Conservation (phyloP, 2,888 invertebrate genomes). For the Eupeodes luniger region DNA sequence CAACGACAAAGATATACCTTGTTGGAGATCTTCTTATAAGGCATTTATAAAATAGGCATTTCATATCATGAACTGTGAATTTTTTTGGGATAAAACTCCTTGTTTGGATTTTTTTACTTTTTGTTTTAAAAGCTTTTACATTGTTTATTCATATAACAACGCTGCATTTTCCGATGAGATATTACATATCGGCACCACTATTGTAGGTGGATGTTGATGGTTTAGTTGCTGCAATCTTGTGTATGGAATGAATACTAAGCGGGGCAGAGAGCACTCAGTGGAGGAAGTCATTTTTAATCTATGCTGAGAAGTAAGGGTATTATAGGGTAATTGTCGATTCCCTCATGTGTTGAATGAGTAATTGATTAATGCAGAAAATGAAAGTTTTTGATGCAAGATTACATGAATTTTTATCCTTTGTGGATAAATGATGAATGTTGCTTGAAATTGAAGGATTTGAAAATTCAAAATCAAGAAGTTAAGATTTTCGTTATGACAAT, state of each 20-base stretch:
- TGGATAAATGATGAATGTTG: neutral
- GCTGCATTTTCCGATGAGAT: neutral
- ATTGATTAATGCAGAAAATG: conserved; percentile 32
- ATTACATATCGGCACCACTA: neutral
- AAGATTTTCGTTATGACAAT: no score
- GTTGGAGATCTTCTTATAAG: no score
- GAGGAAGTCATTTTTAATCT: conserved; percentile 16
- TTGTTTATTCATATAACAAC: neutral
- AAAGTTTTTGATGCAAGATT: conserved; percentile 39
- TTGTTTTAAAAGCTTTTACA: no score
- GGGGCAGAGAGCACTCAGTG: neutral
- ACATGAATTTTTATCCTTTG: conserved; percentile 8
- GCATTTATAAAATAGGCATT: no score
- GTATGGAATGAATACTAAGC: conserved; percentile 6
- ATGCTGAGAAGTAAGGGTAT: conserved; percentile 17
- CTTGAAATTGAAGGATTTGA: no score
- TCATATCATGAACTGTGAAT: no score
- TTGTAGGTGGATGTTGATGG: conserved; percentile 22
- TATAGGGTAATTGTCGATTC: conserved; percentile 40
- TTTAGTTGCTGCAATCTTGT: neutral
- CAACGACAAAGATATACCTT: no score
- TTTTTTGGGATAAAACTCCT: no score
- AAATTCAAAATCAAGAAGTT: no score
- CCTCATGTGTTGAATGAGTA: neutral
- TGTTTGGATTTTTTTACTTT: no score